Conservation (phyloP, 2,113 vertebrate genomes). For the Chaetops frenatus region DNA sequence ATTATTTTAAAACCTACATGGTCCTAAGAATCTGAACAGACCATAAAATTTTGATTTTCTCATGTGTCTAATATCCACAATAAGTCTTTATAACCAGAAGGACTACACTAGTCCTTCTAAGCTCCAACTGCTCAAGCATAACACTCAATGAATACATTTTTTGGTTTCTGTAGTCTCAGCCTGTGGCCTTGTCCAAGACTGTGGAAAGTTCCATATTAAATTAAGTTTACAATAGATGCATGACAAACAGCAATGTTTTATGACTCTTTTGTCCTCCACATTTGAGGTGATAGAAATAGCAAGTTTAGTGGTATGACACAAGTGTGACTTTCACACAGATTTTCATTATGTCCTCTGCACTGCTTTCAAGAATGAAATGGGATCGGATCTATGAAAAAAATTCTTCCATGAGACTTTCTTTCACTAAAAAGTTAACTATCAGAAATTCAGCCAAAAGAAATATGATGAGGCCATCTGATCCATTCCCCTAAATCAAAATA, state of each 20-base stretch:
- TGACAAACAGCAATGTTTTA: neutral
- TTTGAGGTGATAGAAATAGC: neutral
- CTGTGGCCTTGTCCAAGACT: neutral
- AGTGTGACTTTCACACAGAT: neutral
- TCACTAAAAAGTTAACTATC: neutral
- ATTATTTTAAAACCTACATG: neutral
- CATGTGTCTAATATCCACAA: neutral
- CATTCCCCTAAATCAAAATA: neutral
- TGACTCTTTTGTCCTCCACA: neutral
- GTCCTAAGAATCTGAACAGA: neutral
- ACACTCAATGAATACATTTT: neutral
- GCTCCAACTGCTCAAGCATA: neutral
- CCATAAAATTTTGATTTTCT: neutral
- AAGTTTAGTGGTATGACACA: neutral
- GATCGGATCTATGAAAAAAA: neutral
- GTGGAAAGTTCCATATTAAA: neutral
- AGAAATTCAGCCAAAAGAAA: neutral
- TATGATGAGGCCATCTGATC: neutral
- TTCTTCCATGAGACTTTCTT: neutral
- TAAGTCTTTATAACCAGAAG: neutral
- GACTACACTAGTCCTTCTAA: neutral
- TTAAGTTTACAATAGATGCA: neutral
- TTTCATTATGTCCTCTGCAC: neutral
- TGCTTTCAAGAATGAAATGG: neutral
- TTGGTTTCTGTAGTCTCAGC: neutral